phyloP scores from a whole-genome alignment of 2,113 vertebrate genomes.

The Chamaea fasciata region DNA sequence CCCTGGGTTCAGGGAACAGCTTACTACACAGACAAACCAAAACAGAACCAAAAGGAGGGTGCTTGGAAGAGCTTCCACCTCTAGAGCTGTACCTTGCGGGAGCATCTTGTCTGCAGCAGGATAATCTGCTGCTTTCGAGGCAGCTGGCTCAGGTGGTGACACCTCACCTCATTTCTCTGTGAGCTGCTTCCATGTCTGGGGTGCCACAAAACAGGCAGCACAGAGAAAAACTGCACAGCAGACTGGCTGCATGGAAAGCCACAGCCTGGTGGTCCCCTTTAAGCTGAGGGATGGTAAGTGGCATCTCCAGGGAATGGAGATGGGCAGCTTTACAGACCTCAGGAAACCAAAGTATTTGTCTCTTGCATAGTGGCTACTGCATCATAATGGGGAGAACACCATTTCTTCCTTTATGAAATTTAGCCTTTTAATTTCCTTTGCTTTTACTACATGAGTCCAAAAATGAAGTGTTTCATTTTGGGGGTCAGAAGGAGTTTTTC shows the following conservation, averaged over 20 bases:
- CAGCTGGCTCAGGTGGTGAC: not conserved
- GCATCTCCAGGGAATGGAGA: not conserved
- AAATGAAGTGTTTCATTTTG: conserved; percentile 35
- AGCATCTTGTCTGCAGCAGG: not conserved
- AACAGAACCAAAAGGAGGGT: not conserved
- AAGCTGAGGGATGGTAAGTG: not conserved
- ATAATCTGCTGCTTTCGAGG: not conserved
- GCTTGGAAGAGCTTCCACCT: not conserved
- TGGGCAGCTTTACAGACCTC: not conserved
- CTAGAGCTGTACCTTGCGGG: not conserved
- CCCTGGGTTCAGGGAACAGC: not conserved
- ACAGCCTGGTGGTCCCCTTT: not conserved
- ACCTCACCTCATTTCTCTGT: not conserved
- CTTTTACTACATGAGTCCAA: not conserved
- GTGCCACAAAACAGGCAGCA: not conserved
- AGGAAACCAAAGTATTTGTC: not conserved
- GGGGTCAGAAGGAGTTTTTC: not conserved
- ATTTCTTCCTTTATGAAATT: not conserved
- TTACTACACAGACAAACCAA: not conserved
- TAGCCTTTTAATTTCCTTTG: conserved; percentile 30
- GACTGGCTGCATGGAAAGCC: not conserved
- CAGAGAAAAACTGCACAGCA: not conserved
- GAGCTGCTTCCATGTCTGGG: not conserved
- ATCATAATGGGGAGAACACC: not conserved
- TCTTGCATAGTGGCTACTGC: not conserved